Base-by-base conservation (phyloP, 2,888 invertebrate genomes). In the Amphiduros pacificus region DNA sequence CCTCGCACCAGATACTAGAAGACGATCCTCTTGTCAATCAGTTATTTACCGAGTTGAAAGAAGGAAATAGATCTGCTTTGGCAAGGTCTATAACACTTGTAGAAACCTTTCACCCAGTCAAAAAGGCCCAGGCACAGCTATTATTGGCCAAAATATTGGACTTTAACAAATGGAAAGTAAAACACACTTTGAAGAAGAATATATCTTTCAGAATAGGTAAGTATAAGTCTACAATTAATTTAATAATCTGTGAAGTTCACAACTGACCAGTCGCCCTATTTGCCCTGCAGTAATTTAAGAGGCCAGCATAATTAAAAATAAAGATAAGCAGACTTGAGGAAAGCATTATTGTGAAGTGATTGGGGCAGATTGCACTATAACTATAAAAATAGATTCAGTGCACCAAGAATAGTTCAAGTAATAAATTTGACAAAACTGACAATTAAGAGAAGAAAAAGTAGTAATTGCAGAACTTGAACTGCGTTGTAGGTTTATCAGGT, bases 21-120 rank as follows among this genome's bases (percentile, higher is more conserved):
- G 69, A 72, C 40, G 67, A 73, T 40, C 64, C 63, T 3, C 31
- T 55, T 11, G 72, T 79, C 14, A 48, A 72, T 31, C 51, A 60
- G 17, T 60, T 78, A 9, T 76, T 68, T 59, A 20, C 66, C 20
- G 77, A 77, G 9, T 61, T 82, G 11, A 61, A 71, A 22, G 59
- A 65, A 14, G 73, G 82, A 0, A 70, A 82, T 2, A 67, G 85
- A 51, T 79, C 82, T 1, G 71, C 77, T 54, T 74, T 86, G 48
- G 84, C 86, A 6, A 75, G 78, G 65, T 77, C 81, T 2, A 86
- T 86, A 60, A 86, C 86, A 31, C 74, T 86, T 2, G 82, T 84
- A 11, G 85, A 86, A 68, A 84, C 85, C 2, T 74, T 74, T 14
- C 79, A 85, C 72, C 76, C 77, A 17, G 65, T 63, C 36, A 84